These are phyloP conservation scores for Pemphredon lugubris DNA, from an alignment of 2,888 invertebrate species.

Conservation along the genomic window DNA sequence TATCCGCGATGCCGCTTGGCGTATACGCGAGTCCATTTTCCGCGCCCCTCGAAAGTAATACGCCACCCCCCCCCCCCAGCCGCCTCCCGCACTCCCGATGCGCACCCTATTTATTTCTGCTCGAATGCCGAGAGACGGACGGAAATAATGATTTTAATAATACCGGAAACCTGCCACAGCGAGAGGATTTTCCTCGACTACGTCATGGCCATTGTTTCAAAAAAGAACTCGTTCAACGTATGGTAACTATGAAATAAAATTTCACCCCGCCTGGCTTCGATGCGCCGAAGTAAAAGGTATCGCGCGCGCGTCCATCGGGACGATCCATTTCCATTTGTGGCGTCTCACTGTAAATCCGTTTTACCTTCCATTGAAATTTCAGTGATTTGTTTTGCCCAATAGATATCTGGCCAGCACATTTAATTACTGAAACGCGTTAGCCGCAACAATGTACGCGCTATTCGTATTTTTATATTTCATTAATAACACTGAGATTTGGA, in stretches of 20 bases:
- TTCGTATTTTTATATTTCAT: conserved; percentile 11
- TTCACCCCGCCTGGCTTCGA: conserved; percentile 24
- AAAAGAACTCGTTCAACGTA: conserved; percentile 43
- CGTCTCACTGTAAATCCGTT: conserved; percentile 34
- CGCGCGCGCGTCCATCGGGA: conserved; percentile 44
- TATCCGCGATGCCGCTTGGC: conserved; percentile 46
- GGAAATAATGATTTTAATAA: conserved; percentile 68
- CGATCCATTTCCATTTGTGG: conserved; percentile 51
- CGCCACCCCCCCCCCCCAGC: conserved; percentile 30
- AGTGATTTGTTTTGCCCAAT: conserved; percentile 46
- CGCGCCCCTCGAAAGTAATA: conserved; percentile 62
- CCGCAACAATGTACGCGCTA: conserved; percentile 20
- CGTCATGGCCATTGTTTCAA: conserved; percentile 43
- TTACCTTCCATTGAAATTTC: conserved; percentile 42
- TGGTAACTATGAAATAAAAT: conserved; percentile 55
- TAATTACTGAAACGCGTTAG: conserved; percentile 44
- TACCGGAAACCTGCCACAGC: conserved; percentile 36
- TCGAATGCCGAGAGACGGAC: conserved; percentile 52
- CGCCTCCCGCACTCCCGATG: conserved; percentile 8
- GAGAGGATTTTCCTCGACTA: conserved; percentile 47
- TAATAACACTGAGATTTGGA: background rate
- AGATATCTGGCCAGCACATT: conserved; percentile 43
- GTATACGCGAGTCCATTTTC: conserved; percentile 59
- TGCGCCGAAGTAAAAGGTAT: conserved; percentile 35
- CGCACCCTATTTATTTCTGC: conserved; percentile 64